phyloP scores from a whole-genome alignment of 1,140 invertebrate species.

The Arctopsyche grandis region DNA sequence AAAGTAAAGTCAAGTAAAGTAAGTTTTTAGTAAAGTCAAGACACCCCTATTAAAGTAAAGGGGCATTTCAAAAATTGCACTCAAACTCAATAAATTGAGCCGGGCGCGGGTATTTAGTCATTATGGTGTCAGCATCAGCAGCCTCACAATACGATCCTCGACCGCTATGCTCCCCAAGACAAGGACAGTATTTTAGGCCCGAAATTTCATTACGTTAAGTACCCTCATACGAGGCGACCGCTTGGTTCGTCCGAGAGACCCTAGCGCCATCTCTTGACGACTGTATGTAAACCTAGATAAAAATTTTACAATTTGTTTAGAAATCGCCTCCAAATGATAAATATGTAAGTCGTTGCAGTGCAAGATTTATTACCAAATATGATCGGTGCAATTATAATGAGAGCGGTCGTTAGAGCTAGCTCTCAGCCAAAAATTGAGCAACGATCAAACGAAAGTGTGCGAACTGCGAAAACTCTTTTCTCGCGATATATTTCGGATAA shows the following conservation, averaged over 20 bases:
- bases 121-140: constrained; percentile 74
- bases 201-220: neutral
- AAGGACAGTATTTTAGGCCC: constrained; percentile 67
- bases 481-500: too few species aligned
- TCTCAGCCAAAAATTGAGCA: too few species aligned
- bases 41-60: constrained; percentile 71
- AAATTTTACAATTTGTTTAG: neutral
- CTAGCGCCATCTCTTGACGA: constrained; percentile 23
- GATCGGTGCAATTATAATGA: too few species aligned
- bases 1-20: too few species aligned
- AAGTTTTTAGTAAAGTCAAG: neutral
- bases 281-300: neutral
- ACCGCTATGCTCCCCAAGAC: constrained; percentile 77
- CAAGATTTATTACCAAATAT: too few species aligned
- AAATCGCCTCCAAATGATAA: too few species aligned
- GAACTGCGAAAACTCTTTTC: too few species aligned
- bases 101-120: constrained; percentile 66
- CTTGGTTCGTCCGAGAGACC: neutral
- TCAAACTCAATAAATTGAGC: constrained; percentile 62
- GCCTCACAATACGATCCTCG: constrained; percentile 76
- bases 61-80: constrained; percentile 75
- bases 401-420: neutral
- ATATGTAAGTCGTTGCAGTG: too few species aligned
- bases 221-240: neutral
- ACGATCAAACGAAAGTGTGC: too few species aligned